These are phyloP conservation scores for Enteromius fasciolatus DNA, from an alignment of 2,797 vertebrate species.

Conservation along the genomic window DNA sequence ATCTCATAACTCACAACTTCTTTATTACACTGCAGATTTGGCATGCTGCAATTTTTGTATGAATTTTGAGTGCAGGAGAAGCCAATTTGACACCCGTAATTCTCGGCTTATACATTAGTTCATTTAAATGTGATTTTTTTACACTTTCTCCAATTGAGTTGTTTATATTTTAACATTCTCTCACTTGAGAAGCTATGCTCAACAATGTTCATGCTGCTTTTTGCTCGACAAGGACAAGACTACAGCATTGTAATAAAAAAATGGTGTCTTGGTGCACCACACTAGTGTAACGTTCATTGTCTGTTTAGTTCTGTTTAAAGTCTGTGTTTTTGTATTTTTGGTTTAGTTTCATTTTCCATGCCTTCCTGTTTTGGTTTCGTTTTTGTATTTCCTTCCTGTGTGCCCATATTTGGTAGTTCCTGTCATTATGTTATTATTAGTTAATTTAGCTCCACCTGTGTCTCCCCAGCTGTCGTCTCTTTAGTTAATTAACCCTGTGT, in stretches of 20 bases:
- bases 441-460: no score
- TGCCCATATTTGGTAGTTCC: no score
- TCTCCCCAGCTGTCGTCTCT: no score
- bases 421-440: no score
- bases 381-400: no score
- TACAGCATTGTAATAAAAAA: background rate
- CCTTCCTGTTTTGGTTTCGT: no score
- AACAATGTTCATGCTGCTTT: background rate
- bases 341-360: no score
- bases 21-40: conserved; percentile 27
- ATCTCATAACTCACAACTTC: conserved; percentile 30
- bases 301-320: no score
- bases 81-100: background rate
- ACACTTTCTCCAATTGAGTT: background rate
- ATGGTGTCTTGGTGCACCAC: no score
- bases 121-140: conserved; percentile 2
- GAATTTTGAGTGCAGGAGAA: conserved; percentile 9
- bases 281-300: no score
- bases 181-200: background rate
- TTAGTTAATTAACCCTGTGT: no score
- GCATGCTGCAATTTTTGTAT: background rate
- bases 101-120: background rate
- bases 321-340: no score
- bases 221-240: background rate
- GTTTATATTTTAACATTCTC: background rate